A percentile compares a stretch with the other conserved stretches of the same genome.
These are phyloP conservation scores for Varanus komodoensis DNA, from an alignment of 2,113 vertebrate species.

Conservation along the genomic window DNA sequence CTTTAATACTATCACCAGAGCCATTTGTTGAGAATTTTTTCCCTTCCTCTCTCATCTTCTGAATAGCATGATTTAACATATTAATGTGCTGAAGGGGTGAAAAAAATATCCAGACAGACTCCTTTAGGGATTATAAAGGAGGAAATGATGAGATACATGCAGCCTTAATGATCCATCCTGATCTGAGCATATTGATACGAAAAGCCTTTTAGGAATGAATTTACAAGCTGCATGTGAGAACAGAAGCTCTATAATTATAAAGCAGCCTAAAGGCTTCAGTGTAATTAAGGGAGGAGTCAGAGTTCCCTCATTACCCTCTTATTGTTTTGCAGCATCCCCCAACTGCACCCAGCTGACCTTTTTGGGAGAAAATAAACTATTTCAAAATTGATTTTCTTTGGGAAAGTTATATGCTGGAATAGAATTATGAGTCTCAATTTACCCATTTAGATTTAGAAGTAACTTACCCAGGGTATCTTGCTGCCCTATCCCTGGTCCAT, in stretches of 20 bases:
- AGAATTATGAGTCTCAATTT: background rate
- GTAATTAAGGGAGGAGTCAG: constrained; percentile 60
- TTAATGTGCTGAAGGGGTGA: constrained; percentile 44
- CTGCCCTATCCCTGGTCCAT: too few species aligned
- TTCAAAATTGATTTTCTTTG: background rate
- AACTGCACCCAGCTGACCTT: constrained; percentile 50
- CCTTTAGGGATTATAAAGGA: constrained; percentile 61
- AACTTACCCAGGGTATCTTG: background rate
- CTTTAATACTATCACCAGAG: constrained; percentile 27
- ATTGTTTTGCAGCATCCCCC: constrained; percentile 25
- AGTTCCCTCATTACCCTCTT: constrained; percentile 58
- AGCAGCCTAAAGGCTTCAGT: constrained; percentile 64
- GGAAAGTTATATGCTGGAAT: background rate
- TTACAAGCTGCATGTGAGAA: constrained; percentile 64
- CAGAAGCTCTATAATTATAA: constrained; percentile 45
- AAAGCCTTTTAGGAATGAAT: constrained; percentile 72
- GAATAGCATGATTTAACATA: constrained; percentile 55
- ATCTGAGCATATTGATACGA: constrained; percentile 62
- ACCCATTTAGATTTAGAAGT: background rate
- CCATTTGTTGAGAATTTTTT: constrained; percentile 28
- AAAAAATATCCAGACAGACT: constrained; percentile 60
- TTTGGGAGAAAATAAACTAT: constrained; percentile 17
- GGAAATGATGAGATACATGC: constrained; percentile 44
- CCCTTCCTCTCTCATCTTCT: constrained; percentile 1
- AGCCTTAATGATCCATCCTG: constrained; percentile 48